Evolutionary conservation across 2,888 invertebrate species (phyloP), one percentile per base, ranked within the genome.

Genomic region (Drosophila mimica): DNA sequence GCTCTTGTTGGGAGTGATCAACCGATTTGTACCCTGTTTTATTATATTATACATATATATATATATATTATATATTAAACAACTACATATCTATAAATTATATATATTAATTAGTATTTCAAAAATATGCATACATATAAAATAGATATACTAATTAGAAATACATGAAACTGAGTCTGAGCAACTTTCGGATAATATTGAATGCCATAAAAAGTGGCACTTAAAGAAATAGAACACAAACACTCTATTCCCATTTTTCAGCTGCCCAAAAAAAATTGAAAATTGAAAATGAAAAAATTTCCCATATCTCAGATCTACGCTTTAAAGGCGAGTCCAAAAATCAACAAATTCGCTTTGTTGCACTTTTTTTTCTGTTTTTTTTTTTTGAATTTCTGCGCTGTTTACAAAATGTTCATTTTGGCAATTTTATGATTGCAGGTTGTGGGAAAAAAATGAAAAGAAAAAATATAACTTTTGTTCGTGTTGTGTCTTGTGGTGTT

Each of bases 381-480:
- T 15, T 25, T 5, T 34, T 15, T 15, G 9, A 9, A 40, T 2
- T 4, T 9, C 9, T 15, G 15, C 15, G 38, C 38, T 54, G 1
- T n/a, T n/a, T 6, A 11, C 17, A 11, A 9, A 31, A 52, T 52
- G 9, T 25, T 25, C 34, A 36, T 36, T 36, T 53, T 17, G 17
- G 5, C 53, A 36, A 53, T 53, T 36, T 53, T 25, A 53, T 53
- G 53, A 53, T 65, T 33, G 40, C 51, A 51, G 40, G 62, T 49
- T 49, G 40, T 20, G 25, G 31, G 40, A 20, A 59, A 17, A 36
- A 33, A 30, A 43, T n/a, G 7, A 15, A 33, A 9, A 9, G 13
- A n/a, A 65, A 65, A 46, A 57, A 38, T 48, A 46, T 38, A n/a
- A 33, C 38, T 25, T 34, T 51, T 56, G 20, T 38, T 48, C 46